Evolutionary conservation across 2,113 vertebrate species (phyloP), one percentile per base, ranked within the genome.

Genomic region (Galemys pyrenaicus): DNA sequence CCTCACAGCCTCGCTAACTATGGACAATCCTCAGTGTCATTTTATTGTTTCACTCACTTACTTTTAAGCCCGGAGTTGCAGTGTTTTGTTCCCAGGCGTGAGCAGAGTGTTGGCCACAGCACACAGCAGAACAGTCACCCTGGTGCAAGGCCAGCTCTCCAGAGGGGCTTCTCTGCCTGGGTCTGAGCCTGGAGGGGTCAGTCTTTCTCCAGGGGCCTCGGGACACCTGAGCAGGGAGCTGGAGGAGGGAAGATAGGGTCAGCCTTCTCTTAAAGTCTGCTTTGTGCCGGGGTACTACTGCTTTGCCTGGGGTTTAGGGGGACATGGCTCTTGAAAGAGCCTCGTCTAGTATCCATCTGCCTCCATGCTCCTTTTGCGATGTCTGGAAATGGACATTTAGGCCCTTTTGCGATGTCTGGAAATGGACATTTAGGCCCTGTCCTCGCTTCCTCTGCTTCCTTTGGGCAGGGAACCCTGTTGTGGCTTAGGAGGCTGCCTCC

Each of bases 51-150:
- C 15, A 15, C 51, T 83, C 32, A 8, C 44, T 51, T 89, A 12
- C 26, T 78, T 46, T 64, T 20, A 62, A 60, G 28, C 28, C 39
- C 16, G 11, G 8, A n/a, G 68, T 67, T n/a, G 64, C 51, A 58
- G 41, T 5, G 3, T 35, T 54, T 87, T 30, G 20, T 54, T 26
- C 51, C 35, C 30, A 28, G 19, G 17, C 17, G 39, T 0, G 24
- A 58, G 56, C 10, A 67, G n/a, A 28, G 15, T 46, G n/a, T 16
- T 67, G 37, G 7, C 19, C 37, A 1, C 12, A 0, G 3, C 19
- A 3, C 7, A 0, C 32, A 51, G 46, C 20, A 9, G 39, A 24
- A n/a, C 9, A 3, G 3, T 1, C 3, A 32, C 9, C 44, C 41
- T 24, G 3, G n/a, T 60, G 13, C 30, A 8, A 3, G 2, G 0